Conservation (phyloP, 2,113 vertebrate genomes). For the Platanista minor region DNA sequence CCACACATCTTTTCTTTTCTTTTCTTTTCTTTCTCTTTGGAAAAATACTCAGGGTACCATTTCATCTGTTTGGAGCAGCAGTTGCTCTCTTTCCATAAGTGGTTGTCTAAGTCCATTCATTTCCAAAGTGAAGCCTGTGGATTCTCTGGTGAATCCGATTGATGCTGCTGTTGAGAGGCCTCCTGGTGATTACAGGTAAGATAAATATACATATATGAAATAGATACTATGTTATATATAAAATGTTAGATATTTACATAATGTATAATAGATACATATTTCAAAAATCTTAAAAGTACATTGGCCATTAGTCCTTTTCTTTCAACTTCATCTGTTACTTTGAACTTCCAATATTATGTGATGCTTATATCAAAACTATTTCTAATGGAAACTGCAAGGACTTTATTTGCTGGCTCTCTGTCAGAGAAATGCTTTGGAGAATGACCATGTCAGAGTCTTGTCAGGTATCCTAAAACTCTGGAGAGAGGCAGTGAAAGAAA, state of each 20-base stretch:
- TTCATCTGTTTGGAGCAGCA: not conserved
- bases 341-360: not conserved
- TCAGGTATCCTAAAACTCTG: not conserved
- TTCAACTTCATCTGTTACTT: not conserved
- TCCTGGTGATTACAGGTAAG: not conserved
- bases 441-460: not conserved
- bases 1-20: not conserved
- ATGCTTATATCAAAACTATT: constrained; percentile 9
- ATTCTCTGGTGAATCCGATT: not conserved
- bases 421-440: constrained; percentile 1
- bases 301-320: not conserved
- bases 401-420: not conserved
- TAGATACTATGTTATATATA: not conserved
- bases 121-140: not conserved
- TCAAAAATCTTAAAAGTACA: not conserved
- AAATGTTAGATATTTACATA: not conserved
- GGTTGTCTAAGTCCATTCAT: not conserved
- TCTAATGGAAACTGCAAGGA: constrained; percentile 21
- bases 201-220: not conserved
- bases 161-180: not conserved
- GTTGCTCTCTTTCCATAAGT: not conserved
- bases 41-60: not conserved
- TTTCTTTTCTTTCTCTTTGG: not conserved
- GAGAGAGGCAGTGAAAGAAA: not conserved
- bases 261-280: not conserved